Base-by-base conservation (phyloP, 2,113 vertebrate genomes). In the Lichenostomus cassidix region DNA sequence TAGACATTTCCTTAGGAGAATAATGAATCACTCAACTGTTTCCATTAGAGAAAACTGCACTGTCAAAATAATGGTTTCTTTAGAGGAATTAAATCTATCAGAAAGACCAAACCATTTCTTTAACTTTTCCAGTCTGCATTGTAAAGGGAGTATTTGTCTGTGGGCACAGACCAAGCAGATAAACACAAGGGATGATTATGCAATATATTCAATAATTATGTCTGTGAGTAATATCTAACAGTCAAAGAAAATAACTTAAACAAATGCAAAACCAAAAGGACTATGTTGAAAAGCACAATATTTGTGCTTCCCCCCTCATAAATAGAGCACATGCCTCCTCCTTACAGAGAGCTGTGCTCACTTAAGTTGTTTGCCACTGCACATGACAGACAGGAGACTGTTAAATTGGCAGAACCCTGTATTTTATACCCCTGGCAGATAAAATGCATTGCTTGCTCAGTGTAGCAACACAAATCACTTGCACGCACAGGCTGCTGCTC, bases 401-500 rank as follows among this genome's bases (percentile, higher is more conserved):
- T 31, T 83, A 76, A 94, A 73, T 44, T 80, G 58, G 62, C 68
- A 94, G 62, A 84, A 37, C 42, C 11, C 29, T 42, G 59, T 60
- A 8, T 94, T 69, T 78, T 94, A 92, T 94, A 92, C 35, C 46
- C 35, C 78, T 46, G 60, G 52, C 84, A 88, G 87, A 82, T 86
- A 84, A 95, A 95, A 94, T n/a, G 37, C 24, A 67, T 64, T 46
- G 58, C 76, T 77, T 62, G 15, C 77, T 91, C 52, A 50, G 29
- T 67, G 22, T 70, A 96, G 91, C 74, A 70, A 52, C 65, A 85
- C 33, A 89, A 93, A 92, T 92, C 67, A 89, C 79, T 95, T 53
- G 67, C 70, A 39, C 4, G 44, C 17, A 69, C 20, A 56, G 88
- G 73, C 86, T 92, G 83, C 83, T 88, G 73, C 46, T 92, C 70